Conservation (phyloP, 1,140 invertebrate species). For the Pseudachorutes palmiensis region DNA sequence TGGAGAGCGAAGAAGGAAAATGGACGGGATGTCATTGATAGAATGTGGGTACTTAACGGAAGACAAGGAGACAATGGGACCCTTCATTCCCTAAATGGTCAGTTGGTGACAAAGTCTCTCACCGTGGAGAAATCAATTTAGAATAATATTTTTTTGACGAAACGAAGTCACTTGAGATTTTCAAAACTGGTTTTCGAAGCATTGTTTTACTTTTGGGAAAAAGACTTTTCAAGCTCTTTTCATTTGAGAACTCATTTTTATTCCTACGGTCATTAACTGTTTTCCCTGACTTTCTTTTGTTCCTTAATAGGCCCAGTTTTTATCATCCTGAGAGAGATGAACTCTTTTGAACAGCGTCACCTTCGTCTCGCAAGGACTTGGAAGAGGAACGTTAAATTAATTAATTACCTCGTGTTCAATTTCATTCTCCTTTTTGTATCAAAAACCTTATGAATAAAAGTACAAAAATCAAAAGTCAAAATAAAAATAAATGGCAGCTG, state of each 20-base stretch:
- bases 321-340: not conserved
- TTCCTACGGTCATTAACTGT: slow-evolving; percentile 4
- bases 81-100: slow-evolving; percentile 4
- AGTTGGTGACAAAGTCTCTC: slow-evolving; percentile 3
- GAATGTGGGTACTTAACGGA: not conserved
- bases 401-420: slow-evolving; percentile 7
- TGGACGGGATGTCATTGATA: not conserved
- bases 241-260: not conserved
- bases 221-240: not conserved
- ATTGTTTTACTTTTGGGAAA: not conserved
- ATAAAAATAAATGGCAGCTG: slow-evolving; percentile 3
- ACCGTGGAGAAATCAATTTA: slow-evolving; percentile 12
- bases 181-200: slow-evolving; percentile 3
- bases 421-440: not conserved
- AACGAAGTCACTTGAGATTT: slow-evolving; percentile 7
- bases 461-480: not conserved
- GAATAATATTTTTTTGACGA: not conserved
- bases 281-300: not conserved
- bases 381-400: not conserved
- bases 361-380: not conserved
- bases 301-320: slow-evolving; percentile 10
- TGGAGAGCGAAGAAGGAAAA: not conserved
- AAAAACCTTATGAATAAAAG: not conserved
- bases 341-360: not conserved
- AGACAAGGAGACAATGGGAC: not conserved